Conservation (phyloP, 1,140 invertebrate genomes). For the Matsumurasca onukii region DNA sequence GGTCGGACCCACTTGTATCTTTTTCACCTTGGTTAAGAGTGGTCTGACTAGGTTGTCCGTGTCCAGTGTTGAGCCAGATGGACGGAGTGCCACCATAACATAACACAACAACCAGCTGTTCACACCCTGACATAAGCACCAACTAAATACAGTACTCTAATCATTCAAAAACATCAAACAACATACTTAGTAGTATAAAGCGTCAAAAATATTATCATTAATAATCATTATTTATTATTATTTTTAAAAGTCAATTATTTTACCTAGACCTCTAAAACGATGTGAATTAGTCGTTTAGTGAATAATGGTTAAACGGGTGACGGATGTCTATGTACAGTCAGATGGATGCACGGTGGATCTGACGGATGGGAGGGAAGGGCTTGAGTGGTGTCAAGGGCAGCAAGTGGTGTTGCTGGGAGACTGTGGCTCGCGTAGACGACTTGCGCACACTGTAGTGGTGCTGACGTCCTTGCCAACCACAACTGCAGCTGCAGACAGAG, state of each 20-base stretch:
- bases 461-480: constrained; percentile 59
- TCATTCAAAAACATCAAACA: neutral
- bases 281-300: constrained; percentile 1
- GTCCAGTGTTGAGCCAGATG: neutral
- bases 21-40: too few relatives aligned
- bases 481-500: constrained; percentile 82
- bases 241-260: constrained; percentile 15
- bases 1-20: too few relatives aligned
- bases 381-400: constrained; percentile 52
- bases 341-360: constrained; percentile 56
- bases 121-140: neutral
- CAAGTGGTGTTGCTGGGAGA: constrained; percentile 42
- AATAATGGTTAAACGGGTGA: too few relatives aligned
- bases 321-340: constrained; percentile 49
- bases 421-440: constrained; percentile 51
- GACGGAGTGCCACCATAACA: neutral
- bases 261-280: constrained; percentile 4
- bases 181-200: constrained; percentile 28
- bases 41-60: neutral
- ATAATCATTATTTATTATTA: constrained; percentile 24
- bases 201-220: constrained; percentile 30
- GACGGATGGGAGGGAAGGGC: constrained; percentile 28
- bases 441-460: constrained; percentile 6
- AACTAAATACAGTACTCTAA: neutral
- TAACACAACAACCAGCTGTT: neutral